phyloP scores from a whole-genome alignment of 2,797 vertebrate species.

The Sebastes nivosus region DNA sequence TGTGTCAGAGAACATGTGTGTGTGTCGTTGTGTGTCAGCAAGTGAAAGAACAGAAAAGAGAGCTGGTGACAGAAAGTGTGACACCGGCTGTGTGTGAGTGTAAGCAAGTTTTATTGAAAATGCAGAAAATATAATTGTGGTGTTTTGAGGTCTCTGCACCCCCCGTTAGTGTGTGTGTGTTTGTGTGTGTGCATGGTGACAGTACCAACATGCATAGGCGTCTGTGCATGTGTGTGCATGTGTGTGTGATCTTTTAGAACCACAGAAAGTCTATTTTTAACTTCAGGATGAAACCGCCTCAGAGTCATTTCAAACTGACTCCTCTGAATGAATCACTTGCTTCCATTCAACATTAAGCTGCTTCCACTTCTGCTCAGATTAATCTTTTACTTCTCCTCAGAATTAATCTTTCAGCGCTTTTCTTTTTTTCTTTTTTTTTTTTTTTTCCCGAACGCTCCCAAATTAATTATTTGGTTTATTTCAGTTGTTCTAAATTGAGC shows the following conservation, averaged over 20 bases:
- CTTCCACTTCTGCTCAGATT: conserved; percentile 59
- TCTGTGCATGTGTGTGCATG: conserved; percentile 2
- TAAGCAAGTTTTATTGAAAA: neutral
- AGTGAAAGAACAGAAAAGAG: conserved; percentile 63
- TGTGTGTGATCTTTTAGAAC: conserved; percentile 48
- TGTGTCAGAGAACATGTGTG: conserved; percentile 30
- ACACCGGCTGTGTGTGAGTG: conserved; percentile 33
- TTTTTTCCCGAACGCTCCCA: conserved; percentile 23
- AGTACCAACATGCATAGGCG: neutral
- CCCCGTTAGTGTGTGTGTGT: neutral
- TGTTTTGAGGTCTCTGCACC: conserved; percentile 25
- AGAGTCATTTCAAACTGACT: conserved; percentile 58
- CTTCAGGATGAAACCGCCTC: conserved; percentile 61
- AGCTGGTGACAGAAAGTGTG: conserved; percentile 63
- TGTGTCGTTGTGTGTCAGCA: conserved; percentile 66
- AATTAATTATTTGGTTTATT: conserved; percentile 69
- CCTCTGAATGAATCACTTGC: conserved; percentile 71
- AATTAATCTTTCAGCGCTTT: conserved; percentile 44
- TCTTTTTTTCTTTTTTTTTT: neutral
- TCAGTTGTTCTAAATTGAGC: conserved; percentile 65
- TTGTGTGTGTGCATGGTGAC: neutral
- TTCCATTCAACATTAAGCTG: conserved; percentile 66
- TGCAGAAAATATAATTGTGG: conserved; percentile 45
- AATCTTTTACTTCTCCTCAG: conserved; percentile 60
- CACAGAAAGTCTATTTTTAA: conserved; percentile 71